phyloP scores from a whole-genome alignment of 2,113 vertebrate species.

The Tachysurus fulvidraco region DNA sequence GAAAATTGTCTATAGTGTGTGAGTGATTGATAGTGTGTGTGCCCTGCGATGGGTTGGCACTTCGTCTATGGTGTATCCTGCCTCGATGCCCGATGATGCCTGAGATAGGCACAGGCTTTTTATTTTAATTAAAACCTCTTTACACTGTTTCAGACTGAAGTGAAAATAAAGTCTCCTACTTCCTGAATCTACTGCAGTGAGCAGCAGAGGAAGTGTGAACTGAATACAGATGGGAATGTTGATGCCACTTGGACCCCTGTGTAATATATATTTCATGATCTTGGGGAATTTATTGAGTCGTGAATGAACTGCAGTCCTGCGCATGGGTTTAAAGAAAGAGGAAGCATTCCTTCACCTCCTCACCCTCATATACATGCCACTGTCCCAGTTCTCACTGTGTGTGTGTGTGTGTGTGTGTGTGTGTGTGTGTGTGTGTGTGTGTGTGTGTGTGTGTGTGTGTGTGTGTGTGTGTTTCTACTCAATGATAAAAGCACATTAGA shows the following conservation, averaged over 20 bases:
- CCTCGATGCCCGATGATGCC: too few relatives aligned
- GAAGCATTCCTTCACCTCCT: not conserved
- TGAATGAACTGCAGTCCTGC: constrained; percentile 7
- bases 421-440: not conserved
- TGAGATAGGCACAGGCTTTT: too few relatives aligned
- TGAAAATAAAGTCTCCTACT: not conserved
- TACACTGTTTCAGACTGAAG: not conserved
- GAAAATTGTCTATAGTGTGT: too few relatives aligned
- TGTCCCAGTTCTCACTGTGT: not conserved
- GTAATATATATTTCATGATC: constrained; percentile 29
- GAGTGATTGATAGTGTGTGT: too few relatives aligned
- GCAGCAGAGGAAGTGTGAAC: not conserved
- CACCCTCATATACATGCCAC: not conserved
- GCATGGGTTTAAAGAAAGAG: not conserved
- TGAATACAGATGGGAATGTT: constrained; percentile 20
- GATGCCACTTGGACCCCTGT: constrained; percentile 8
- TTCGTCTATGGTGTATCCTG: too few relatives aligned
- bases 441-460: not conserved
- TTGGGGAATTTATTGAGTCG: constrained; percentile 16
- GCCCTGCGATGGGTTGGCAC: too few relatives aligned
- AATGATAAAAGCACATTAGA: not conserved
- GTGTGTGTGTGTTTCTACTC: too few relatives aligned
- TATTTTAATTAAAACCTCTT: not conserved
- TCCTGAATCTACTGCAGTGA: constrained; percentile 8
- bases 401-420: not conserved